phyloP scores from a whole-genome alignment of 35 echinoderm and acorn worm genomes.

The Amphiura filiformis region DNA sequence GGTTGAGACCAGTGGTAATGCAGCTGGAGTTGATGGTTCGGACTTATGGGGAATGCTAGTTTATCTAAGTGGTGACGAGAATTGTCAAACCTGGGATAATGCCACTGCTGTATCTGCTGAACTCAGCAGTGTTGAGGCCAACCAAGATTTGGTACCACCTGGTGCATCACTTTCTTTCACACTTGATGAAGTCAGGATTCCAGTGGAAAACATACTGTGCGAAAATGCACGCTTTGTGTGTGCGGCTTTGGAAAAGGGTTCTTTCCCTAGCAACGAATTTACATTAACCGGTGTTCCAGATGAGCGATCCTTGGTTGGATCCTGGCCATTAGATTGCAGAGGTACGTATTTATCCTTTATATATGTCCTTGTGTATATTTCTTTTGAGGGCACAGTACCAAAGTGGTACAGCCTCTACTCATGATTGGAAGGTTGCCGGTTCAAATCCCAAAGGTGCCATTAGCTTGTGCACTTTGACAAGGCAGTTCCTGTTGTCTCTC shows the following conservation, averaged over 20 bases:
- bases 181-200: background rate
- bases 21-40: background rate
- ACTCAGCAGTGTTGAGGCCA: background rate
- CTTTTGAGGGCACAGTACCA: too few species aligned
- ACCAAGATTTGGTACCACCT: background rate
- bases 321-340: slow-evolving; percentile 22
- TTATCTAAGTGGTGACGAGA: background rate
- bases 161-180: background rate
- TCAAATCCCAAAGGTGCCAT: too few species aligned
- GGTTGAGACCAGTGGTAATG: background rate
- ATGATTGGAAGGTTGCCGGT: too few species aligned
- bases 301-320: slow-evolving; percentile 18
- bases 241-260: background rate
- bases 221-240: slow-evolving; percentile 21
- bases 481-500: too few species aligned
- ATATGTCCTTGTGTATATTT: background rate
- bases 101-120: background rate
- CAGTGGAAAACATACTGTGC: background rate
- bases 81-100: background rate
- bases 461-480: too few species aligned
- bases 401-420: too few species aligned
- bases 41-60: slow-evolving; percentile 6
- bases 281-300: background rate
- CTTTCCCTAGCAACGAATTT: background rate
- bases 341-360: background rate